A percentile compares a stretch with the other conserved stretches of the same genome.
Conservation (phyloP, 2,797 vertebrate species). For the Gobio occitaniae region DNA sequence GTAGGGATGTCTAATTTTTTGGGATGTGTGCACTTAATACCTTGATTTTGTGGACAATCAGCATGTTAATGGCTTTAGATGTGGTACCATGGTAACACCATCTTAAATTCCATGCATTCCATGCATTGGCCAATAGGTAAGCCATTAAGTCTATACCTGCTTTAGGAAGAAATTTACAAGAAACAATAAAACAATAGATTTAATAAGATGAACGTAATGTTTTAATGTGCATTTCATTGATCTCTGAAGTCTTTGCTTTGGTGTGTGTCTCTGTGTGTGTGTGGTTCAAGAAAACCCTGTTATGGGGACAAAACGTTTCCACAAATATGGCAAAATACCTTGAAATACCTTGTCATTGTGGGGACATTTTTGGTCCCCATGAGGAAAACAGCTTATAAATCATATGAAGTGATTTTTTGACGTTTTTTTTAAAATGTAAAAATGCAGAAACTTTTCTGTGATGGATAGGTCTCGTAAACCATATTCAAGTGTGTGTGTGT, state of each 20-base stretch:
- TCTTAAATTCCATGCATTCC: neutral
- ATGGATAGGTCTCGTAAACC: neutral
- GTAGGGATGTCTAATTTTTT: neutral
- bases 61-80: neutral
- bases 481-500: neutral
- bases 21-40: neutral
- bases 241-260: neutral
- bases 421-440: neutral
- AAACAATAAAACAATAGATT: neutral
- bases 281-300: neutral
- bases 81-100: neutral
- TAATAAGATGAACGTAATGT: too few relatives aligned
- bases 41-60: neutral
- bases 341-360: too few relatives aligned
- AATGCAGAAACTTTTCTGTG: neutral
- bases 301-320: too few relatives aligned
- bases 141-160: neutral
- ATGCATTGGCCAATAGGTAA: neutral
- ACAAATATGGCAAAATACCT: too few relatives aligned
- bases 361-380: neutral
- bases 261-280: neutral
- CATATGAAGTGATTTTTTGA: neutral
- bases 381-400: neutral
- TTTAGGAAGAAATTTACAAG: neutral
- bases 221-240: neutral